These are phyloP conservation scores for Chlamydotis undulata DNA, from an alignment of 2,113 vertebrate genomes.

Conservation along the genomic window DNA sequence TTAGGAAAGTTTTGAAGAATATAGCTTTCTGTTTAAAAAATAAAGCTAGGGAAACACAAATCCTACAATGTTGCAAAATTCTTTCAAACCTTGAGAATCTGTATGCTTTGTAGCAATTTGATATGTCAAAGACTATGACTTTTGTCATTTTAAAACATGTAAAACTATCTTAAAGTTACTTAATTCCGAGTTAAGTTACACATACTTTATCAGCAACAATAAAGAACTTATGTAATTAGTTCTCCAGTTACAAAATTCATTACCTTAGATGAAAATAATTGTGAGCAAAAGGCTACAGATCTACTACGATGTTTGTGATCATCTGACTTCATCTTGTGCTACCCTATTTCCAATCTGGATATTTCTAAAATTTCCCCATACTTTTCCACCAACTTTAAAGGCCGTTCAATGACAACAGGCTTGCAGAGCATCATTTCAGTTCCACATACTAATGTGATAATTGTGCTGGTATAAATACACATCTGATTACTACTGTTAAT, in stretches of 20 bases:
- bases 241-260: background rate
- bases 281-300: background rate
- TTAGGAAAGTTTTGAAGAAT: background rate
- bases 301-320: background rate
- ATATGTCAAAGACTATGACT: background rate
- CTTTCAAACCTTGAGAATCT: background rate
- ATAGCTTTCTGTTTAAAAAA: background rate
- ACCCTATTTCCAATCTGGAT: background rate
- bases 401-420: background rate
- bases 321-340: background rate
- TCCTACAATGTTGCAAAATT: background rate
- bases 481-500: background rate
- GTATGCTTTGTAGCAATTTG: background rate
- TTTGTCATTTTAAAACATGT: background rate
- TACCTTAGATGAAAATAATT: background rate
- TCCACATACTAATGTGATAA: background rate
- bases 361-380: background rate
- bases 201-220: background rate
- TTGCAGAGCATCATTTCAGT: background rate
- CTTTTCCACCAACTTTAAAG: background rate
- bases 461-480: background rate
- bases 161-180: background rate
- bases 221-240: background rate
- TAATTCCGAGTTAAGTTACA: background rate
- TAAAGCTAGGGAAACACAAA: background rate